Percentiles rank a stretch among this genome's conserved stretches.
Evolutionary conservation across 2,797 vertebrate genomes (phyloP).

Genomic region (Cryptoblepharus egeriae): DNA sequence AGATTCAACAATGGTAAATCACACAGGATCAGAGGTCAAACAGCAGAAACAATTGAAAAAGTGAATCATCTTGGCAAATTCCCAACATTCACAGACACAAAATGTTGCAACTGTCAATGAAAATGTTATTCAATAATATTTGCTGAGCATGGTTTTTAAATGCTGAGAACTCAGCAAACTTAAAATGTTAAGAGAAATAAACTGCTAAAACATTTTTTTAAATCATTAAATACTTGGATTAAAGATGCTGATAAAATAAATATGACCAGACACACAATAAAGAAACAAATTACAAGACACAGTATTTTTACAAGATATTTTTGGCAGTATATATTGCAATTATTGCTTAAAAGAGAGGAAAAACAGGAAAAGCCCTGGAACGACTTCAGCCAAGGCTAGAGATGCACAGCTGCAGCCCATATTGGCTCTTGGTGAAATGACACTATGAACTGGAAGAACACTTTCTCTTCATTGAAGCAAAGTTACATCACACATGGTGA

Average conservation of each 20-base stretch:
- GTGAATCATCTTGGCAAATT: constrained; percentile 42
- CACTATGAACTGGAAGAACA: background rate
- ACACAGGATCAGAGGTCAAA: constrained; percentile 51
- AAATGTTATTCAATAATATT: background rate
- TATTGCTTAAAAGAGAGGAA: background rate
- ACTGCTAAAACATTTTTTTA: background rate
- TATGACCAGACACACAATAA: background rate
- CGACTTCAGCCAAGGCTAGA: background rate
- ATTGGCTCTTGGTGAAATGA: background rate
- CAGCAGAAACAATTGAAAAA: constrained; percentile 50
- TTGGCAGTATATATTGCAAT: background rate
- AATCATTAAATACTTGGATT: background rate
- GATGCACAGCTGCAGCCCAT: background rate
- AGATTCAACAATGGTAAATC: constrained; percentile 44
- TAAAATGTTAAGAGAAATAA: background rate
- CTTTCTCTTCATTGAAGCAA: background rate
- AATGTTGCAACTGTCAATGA: constrained; percentile 3
- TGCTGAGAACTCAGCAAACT: background rate
- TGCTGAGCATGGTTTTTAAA: background rate
- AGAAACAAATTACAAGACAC: background rate
- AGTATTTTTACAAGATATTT: too few species aligned
- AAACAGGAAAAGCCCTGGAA: background rate
- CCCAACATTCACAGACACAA: constrained; percentile 26
- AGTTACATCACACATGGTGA: background rate
- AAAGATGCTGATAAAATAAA: background rate